A percentile compares a stretch with the other conserved stretches of the same genome.
Evolutionary conservation across 2,797 vertebrate species (phyloP).

Genomic region (Mergus octosetaceus): DNA sequence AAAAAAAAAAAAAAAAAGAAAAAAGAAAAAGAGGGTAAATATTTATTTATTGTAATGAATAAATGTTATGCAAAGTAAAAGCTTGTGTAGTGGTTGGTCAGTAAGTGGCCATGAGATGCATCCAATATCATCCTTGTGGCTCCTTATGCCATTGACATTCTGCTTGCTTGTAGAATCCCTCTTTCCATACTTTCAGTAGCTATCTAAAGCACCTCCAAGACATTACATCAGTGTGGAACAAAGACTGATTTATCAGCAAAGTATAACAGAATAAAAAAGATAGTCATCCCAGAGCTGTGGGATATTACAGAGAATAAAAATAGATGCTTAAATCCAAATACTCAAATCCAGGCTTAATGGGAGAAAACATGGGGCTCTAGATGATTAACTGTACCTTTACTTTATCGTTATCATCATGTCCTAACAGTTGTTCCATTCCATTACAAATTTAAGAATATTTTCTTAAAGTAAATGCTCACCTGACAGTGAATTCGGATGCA

Average conservation of each 20-base stretch:
- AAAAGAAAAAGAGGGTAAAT: neutral
- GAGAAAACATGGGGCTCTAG: neutral
- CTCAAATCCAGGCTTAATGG: neutral
- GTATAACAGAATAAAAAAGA: neutral
- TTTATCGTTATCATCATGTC: neutral
- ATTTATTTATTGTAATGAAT: neutral
- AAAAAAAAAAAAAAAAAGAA: neutral
- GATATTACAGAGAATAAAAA: neutral
- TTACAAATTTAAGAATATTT: neutral
- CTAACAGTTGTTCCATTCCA: neutral
- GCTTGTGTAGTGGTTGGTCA: neutral
- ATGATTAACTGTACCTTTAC: neutral
- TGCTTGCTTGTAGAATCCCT: neutral
- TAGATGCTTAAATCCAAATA: neutral
- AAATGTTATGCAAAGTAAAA: neutral
- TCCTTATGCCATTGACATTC: neutral
- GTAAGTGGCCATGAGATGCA: neutral
- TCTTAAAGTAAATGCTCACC: conserved; percentile 73
- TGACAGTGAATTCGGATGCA: conserved; percentile 89
- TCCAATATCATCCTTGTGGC: neutral
- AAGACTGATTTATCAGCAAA: neutral
- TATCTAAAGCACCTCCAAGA: neutral
- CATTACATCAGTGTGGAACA: neutral
- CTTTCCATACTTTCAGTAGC: neutral
- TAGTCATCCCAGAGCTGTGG: neutral